phyloP scores from a whole-genome alignment of 2,888 invertebrate genomes.

The Stenolophus ochropezus region DNA sequence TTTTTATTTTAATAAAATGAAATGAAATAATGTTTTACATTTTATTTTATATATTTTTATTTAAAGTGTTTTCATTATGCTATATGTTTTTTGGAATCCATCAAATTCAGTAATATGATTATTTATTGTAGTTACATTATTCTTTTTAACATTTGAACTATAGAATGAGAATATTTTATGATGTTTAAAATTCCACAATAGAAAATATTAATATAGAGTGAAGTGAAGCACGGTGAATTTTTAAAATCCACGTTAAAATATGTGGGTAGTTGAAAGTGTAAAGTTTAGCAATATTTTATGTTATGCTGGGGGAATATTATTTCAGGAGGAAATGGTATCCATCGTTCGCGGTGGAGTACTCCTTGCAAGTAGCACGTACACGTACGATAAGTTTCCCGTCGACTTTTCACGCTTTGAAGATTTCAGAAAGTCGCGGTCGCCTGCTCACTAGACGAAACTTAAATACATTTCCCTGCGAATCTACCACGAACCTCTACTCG shows the following conservation, averaged over 20 bases:
- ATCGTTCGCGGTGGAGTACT: constrained; percentile 41
- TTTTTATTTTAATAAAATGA: too few relatives aligned
- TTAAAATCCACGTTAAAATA: constrained; percentile 31
- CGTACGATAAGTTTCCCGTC: constrained; percentile 37
- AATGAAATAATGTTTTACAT: too few relatives aligned
- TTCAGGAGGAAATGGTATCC: constrained; percentile 45
- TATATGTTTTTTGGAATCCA: too few relatives aligned
- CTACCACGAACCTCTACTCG: background rate
- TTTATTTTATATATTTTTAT: too few relatives aligned
- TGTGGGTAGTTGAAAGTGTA: constrained; percentile 22
- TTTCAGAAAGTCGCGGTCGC: constrained; percentile 41
- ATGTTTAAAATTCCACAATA: background rate
- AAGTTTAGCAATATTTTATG: constrained; percentile 52
- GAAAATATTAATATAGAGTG: background rate
- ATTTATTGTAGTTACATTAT: too few relatives aligned
- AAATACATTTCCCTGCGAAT: background rate
- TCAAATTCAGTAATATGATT: too few relatives aligned
- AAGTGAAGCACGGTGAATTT: background rate
- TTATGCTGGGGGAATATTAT: constrained; percentile 46
- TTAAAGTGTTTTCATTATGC: too few relatives aligned
- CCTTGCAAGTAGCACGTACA: constrained; percentile 49
- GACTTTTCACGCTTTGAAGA: constrained; percentile 49
- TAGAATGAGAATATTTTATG: background rate
- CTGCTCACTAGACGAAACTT: background rate
- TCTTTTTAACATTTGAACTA: too few relatives aligned